Evolutionary conservation across 2,113 vertebrate genomes (phyloP), one percentile per base, ranked within the genome.

Genomic region (Podarcis raffonei): DNA sequence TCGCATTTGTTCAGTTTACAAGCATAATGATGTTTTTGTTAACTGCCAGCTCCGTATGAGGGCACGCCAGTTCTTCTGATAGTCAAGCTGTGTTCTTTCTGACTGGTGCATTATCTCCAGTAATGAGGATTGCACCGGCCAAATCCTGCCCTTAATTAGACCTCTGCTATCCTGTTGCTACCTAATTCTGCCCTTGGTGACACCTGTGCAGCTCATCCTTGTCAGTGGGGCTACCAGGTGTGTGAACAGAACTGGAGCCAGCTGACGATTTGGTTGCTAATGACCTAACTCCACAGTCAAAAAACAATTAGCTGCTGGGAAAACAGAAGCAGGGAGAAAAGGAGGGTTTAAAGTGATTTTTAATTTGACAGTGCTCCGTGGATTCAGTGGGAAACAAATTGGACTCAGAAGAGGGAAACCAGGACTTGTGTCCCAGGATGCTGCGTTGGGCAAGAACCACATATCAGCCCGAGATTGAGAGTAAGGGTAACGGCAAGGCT

Each of bases 61-160:
- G 92, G 72, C 81, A 91, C 93, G 92, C 91, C 94, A 94, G 91
- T 72, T 83, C 72, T 95, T 94, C 86, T 92, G 92, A 90, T 86
- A 93, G 71, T 94, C 93, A 95, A 94, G 91, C 92, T 94, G 90
- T 92, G 93, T n/a, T 95, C 89, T 92, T 93, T 91, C 88, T 90
- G 84, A 32, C 77, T 94, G 83, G 84, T 77, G 30, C 81, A 90
- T 85, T 95, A 92, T 76, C 77, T 93, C 68, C 57, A 94, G 90
- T 91, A 92, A 93, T 91, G 62, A 74, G 57, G 71, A 87, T 88
- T 13, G 82, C 87, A 87, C 23, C 75, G 92, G 85, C 83, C 91
- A 87, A 83, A 84, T 93, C 92, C 91, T 88, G 42, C 81, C 80
- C 69, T 86, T 80, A 93, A 87, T 82, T 93, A 86, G 90, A 92